A percentile compares a stretch with the other conserved stretches of the same genome.
These are phyloP conservation scores for Alectura lathami DNA, from an alignment of 2,113 vertebrate genomes.

Conservation along the genomic window DNA sequence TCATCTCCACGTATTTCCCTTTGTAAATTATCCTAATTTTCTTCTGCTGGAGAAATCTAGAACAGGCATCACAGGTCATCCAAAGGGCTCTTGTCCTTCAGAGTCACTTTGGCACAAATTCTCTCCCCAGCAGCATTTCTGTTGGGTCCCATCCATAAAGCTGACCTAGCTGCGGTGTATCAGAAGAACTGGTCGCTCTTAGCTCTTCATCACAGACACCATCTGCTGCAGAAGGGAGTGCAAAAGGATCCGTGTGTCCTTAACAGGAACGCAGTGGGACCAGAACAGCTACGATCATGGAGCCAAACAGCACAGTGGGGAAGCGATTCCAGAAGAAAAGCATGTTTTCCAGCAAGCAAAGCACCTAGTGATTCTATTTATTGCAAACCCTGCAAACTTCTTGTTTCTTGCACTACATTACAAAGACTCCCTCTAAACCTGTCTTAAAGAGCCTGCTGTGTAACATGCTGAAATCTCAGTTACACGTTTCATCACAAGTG, in stretches of 20 bases:
- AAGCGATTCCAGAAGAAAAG: not conserved
- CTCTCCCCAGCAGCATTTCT: not conserved
- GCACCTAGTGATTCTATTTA: not conserved
- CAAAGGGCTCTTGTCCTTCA: not conserved
- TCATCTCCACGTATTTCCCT: not conserved
- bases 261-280: not conserved
- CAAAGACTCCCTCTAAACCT: not conserved
- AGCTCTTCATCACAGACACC: constrained; percentile 40
- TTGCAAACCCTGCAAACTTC: not conserved
- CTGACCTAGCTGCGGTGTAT: not conserved
- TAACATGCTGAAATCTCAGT: not conserved
- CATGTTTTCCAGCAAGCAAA: not conserved
- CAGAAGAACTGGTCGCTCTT: not conserved
- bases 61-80: not conserved
- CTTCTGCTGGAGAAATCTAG: not conserved
- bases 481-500: not conserved
- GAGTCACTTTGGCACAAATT: not conserved
- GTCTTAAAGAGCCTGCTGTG: not conserved
- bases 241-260: not conserved
- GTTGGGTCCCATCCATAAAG: not conserved
- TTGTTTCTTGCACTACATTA: not conserved
- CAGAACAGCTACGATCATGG: not conserved
- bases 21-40: not conserved
- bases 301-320: not conserved
- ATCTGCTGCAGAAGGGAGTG: not conserved